Percentiles rank a stretch among this genome's conserved stretches.
Evolutionary conservation across 2,888 invertebrate species (phyloP).

Genomic region (Stictocephala bisonia): DNA sequence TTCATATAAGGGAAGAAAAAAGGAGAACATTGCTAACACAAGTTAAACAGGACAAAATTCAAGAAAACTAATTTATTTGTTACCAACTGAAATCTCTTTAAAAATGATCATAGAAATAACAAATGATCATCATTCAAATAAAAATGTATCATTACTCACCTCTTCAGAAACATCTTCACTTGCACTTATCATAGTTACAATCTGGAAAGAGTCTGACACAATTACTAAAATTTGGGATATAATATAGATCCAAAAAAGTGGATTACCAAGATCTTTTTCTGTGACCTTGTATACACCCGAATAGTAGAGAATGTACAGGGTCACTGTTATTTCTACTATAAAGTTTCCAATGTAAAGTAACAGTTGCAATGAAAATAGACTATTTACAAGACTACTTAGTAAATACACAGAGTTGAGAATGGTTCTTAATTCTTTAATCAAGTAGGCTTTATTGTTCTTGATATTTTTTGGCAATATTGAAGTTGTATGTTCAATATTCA

Average conservation of each 20-base stretch:
- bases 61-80: not conserved
- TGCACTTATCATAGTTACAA: constrained; percentile 13
- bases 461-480: too few relatives aligned
- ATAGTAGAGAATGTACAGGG: constrained; percentile 26
- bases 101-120: too few relatives aligned
- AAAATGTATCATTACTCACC: not conserved
- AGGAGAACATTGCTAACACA: not conserved
- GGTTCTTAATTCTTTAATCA: not conserved
- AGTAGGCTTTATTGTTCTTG: not conserved
- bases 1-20: not conserved
- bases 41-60: not conserved
- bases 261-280: not conserved
- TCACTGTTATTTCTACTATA: constrained; percentile 28
- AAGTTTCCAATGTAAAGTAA: constrained; percentile 23
- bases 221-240: constrained; percentile 3
- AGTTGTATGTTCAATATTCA: too few relatives aligned
- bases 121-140: not conserved
- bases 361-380: constrained; percentile 12
- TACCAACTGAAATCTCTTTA: not conserved
- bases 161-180: constrained; percentile 21
- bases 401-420: constrained; percentile 2
- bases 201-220: constrained; percentile 28
- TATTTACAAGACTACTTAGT: constrained; percentile 6
- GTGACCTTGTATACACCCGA: constrained; percentile 18
- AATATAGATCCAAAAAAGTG: constrained; percentile 17